Evolutionary conservation across 2,113 vertebrate genomes (phyloP), one percentile per base, ranked within the genome.

Genomic region (Herpetotheres cachinnans): DNA sequence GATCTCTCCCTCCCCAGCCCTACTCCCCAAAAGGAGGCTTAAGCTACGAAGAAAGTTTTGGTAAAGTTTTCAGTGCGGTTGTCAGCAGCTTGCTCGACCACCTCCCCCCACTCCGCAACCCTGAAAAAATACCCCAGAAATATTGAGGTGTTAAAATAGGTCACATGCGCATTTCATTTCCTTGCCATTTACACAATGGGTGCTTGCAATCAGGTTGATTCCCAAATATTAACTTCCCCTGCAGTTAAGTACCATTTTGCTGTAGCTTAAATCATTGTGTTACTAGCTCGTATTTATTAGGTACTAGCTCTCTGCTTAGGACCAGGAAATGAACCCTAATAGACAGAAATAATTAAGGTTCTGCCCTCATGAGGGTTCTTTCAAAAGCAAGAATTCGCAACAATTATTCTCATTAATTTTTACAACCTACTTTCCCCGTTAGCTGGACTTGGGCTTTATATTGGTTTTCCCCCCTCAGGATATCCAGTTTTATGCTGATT

Each of bases 361-460:
- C 97, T 97, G 94, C 95, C 82, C 97, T 97, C 89, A 0, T 2
- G 95, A 98, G 97, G 80, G 76, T 96, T 97, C 94, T 97, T 88
- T 82, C 97, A 71, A 97, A 98, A 97, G 88, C 96, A 96, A 98
- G 97, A 98, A 98, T 98, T 98, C 96, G 72, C 97, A 97, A 98
- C 97, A 98, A 98, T 98, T 98, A 98, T 98, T 98, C 97, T 98
- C 98, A 98, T 98, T 98, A 98, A 98, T 97, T 98, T 98, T 98
- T 98, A 98, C 97, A 98, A 97, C 97, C 95, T 69, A 69, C 95
- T 97, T 97, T 98, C 72, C 86, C 97, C 16, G 50, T 94, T 94
- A 86, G 97, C 94, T 96, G 86, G 89, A 54, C 82, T 93, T 56
- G 63, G 95, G 62, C 94, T 98, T 98, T 97, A 95, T 97, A 93